Conservation (phyloP, 2,888 invertebrate species). For the Troides helena region DNA sequence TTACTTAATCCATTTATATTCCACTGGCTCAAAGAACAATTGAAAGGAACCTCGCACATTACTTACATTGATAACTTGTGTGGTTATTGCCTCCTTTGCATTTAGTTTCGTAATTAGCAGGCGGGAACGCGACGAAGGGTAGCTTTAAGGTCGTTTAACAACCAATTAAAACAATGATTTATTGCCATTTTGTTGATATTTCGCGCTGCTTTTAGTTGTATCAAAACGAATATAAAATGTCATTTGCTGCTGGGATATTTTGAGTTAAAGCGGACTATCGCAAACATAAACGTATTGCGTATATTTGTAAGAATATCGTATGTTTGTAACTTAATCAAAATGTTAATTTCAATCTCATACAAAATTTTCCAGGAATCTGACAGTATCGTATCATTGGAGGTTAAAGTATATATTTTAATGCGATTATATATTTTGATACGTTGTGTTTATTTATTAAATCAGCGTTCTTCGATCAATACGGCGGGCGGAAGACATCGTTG, state of each 20-base stretch:
- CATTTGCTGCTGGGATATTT: background rate
- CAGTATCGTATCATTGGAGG: background rate
- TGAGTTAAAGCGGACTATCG: background rate
- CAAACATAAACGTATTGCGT: background rate
- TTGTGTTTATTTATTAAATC: background rate
- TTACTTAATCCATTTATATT: background rate
- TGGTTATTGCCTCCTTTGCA: constrained; percentile 11
- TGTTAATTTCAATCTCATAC: background rate
- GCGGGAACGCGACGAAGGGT: constrained; percentile 20
- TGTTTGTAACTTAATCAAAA: background rate
- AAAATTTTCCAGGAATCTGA: background rate
- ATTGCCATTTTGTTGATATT: constrained; percentile 6
- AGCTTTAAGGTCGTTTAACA: constrained; percentile 12
- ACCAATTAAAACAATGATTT: constrained; percentile 20
- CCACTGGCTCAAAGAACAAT: background rate
- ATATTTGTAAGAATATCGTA: background rate
- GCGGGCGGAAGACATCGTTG: background rate
- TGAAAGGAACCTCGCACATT: background rate
- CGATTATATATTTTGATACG: background rate
- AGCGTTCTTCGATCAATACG: background rate
- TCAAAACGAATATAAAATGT: background rate
- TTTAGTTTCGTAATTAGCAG: constrained; percentile 12
- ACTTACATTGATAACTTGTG: constrained; percentile 8
- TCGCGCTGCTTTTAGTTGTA: background rate
- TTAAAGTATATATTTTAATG: background rate